Percentiles rank a stretch among this genome's conserved stretches.
Evolutionary conservation across 2,113 vertebrate genomes (phyloP).

Genomic region (Todiramphus saurophagus): DNA sequence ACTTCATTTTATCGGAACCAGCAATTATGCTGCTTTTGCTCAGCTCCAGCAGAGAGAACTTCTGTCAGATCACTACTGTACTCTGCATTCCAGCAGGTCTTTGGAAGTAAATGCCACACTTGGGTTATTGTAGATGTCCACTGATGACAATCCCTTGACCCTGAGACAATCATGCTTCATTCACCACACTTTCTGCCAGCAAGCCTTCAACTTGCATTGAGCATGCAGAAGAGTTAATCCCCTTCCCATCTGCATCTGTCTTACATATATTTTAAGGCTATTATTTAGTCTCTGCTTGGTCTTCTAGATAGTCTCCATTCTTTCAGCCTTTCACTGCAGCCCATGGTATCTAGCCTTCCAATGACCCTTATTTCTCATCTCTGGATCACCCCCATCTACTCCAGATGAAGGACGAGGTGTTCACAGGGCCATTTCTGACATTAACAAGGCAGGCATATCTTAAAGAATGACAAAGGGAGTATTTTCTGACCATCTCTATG

Average conservation of each 20-base stretch:
- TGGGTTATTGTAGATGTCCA: neutral
- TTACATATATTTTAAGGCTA: neutral
- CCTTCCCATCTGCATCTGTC: neutral
- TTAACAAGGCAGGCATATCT: neutral
- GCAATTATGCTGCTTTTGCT: slow-evolving; percentile 17
- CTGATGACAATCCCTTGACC: neutral
- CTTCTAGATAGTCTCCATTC: neutral
- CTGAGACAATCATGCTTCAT: neutral
- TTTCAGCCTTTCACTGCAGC: neutral
- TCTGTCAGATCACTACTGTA: neutral
- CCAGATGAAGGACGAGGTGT: neutral
- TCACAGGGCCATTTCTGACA: neutral
- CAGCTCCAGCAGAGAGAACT: neutral
- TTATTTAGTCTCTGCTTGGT: neutral
- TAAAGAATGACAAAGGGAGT: neutral
- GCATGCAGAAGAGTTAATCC: neutral
- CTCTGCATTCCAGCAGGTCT: neutral
- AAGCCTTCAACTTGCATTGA: neutral
- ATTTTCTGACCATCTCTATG: neutral
- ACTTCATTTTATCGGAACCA: slow-evolving; percentile 43
- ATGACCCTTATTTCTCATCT: neutral
- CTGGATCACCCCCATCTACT: neutral
- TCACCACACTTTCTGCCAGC: neutral
- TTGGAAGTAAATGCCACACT: neutral
- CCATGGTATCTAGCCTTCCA: neutral